phyloP scores from a whole-genome alignment of 1,140 invertebrate species.

The Brachionus angularis region DNA sequence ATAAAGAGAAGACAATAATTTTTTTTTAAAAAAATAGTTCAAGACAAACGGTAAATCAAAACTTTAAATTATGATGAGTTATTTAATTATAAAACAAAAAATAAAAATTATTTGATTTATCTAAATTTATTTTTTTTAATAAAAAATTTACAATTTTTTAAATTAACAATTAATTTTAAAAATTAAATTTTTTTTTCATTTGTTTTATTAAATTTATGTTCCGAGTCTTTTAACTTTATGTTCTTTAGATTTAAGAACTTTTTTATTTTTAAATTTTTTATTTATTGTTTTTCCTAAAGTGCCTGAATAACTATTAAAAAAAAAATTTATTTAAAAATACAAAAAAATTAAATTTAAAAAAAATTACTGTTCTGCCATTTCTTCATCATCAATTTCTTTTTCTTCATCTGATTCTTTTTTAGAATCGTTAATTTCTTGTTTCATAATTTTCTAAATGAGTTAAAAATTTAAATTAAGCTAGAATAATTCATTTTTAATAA shows the following conservation, averaged over 20 bases:
- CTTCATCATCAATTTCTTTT: constrained; percentile 25
- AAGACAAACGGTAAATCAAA: no score
- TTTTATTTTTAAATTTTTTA: neutral
- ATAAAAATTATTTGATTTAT: no score
- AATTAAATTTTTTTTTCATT: no score
- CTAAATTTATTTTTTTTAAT: no score
- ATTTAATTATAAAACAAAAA: no score
- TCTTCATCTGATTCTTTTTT: constrained; percentile 3
- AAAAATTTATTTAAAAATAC: neutral
- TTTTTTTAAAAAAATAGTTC: no score
- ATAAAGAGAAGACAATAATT: no score
- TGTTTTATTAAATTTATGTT: no score
- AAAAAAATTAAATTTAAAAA: neutral
- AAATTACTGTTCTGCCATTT: constrained; percentile 42
- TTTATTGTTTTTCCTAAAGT: constrained; percentile 1
- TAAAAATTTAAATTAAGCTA: neutral
- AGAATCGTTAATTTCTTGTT: neutral
- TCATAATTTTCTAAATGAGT: constrained; percentile 23
- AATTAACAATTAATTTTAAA: no score
- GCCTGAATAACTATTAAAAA: constrained; percentile 1
- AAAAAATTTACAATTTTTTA: no score
- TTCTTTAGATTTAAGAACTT: neutral
- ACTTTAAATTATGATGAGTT: no score
- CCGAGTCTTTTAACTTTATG: constrained; percentile 1
- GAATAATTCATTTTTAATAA: neutral